Base-by-base conservation (phyloP, 2,888 invertebrate species). In the Timema cristinae region DNA sequence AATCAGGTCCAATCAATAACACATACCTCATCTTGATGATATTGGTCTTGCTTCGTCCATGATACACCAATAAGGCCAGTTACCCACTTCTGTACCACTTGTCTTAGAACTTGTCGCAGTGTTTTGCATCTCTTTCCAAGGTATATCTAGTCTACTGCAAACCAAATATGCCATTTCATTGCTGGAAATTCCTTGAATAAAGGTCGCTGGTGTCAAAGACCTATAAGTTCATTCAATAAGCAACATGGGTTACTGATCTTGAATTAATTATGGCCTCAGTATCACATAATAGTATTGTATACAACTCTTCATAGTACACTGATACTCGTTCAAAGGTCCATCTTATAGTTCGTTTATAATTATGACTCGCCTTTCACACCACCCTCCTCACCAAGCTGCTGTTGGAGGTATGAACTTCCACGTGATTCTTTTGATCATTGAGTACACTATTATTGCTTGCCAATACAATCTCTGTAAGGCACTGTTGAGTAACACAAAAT, bases 361-460 rank as follows among this genome's bases (percentile, higher is more conserved):
- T 59, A 15, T n/a, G 13, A 59, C 59, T 11, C 7, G 13, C 13
- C 9, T 59, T 13, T n/a, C 15, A 7, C 59, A 59, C 59, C 0
- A 10, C 8, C n/a, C n/a, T 9, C 59, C n/a, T 32, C 59, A 59
- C 59, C 59, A n/a, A 9, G 59, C 15, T 59, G 0, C 8, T n/a
- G 59, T 59, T 16, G 59, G 59, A 16, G 59, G 59, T 9, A 59
- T 59, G 5, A 59, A 59, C 13, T n/a, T 59, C 59, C 59, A 59
- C 5, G 15, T 59, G 9, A 59, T 59, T 59, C 59, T n/a, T 32
- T n/a, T 59, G 59, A 59, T 13, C 9, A n/a, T 7, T 16, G 59
- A 59, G 15, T n/a, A 59, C 2, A 32, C 59, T 8, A 59, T 32
- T 59, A n/a, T 59, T n/a, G 10, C 59, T 1, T 59, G 16, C 59